Base-by-base conservation (phyloP, 1,140 invertebrate species). In the Drosophila nigrodunni region DNA sequence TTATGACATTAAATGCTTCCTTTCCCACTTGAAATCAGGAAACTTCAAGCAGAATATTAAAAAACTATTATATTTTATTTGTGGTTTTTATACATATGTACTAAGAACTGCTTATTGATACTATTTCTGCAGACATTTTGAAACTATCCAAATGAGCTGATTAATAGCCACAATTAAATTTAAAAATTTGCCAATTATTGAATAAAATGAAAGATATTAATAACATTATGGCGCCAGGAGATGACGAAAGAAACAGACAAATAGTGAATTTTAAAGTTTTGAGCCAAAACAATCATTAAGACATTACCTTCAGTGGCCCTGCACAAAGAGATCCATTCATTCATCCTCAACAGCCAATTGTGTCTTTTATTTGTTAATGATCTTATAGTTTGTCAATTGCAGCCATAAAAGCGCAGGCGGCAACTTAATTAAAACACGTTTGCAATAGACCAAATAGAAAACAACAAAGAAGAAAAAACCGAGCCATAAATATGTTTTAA, bases 361-460 rank as follows among this genome's bases (percentile, higher is more conserved):
- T 49, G 15, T 34, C 30, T 39, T 72, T 66, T 50, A 13, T 59
- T 55, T 43, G 44, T 49, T 66, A 71, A 71, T 49, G 60, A 47
- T 65, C 37, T 58, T 49, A 58, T 49, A 66, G 69, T 72, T 66
- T 73, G 54, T 67, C 54, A 73, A 73, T 73, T 73, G 62, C 64
- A 52, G 70, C 44, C 25, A 59, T 73, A 73, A 60, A 67, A 54
- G 54, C 35, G 61, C 52, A 65, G 50, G 39, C 41, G 61, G 34
- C 35, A 34, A 54, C 65, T 59, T 59, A 46, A 59, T 73, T 67
- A 47, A 34, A 47, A 44, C 21, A 60, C 25, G 58, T 47, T 66
- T 7, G 61, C 41, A 59, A 18, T 41, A 35, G 10, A 47, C 25
- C n/a, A 9, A 60, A 61, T 44, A 54, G n/a, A 43, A 43, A 43